Evolutionary conservation across 2,888 invertebrate genomes (phyloP).

Genomic region (Capitulum mitella): DNA sequence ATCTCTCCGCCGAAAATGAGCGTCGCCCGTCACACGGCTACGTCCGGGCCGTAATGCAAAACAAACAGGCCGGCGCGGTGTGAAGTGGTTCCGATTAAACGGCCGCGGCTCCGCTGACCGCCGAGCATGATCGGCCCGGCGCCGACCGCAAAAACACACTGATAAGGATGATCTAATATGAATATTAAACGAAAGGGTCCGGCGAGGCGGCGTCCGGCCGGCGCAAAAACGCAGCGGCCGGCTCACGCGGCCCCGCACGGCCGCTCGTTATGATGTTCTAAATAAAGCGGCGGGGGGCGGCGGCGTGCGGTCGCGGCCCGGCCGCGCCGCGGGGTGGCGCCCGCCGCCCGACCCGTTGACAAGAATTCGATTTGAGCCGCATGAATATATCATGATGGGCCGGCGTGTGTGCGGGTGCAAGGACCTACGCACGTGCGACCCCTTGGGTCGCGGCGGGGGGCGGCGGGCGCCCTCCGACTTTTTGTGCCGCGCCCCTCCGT

Average conservation of each 20-base stretch:
- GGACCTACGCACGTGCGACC: conserved; percentile 13
- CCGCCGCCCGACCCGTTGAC: conserved; percentile 14
- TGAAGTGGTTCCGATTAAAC: not conserved
- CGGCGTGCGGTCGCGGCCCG: not conserved
- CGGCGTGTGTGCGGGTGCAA: conserved; percentile 8
- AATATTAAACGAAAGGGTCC: conserved; percentile 11
- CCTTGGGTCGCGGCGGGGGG: not conserved
- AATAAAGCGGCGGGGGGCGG: conserved; percentile 22
- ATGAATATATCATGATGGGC: conserved; percentile 14
- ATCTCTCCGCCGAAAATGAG: not conserved
- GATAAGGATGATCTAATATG: conserved; percentile 22
- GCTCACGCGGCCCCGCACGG: not conserved
- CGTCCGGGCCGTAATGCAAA: not conserved
- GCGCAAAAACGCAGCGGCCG: conserved; percentile 2
- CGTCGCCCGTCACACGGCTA: not conserved
- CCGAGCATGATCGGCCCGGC: not conserved
- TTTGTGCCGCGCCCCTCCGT: not conserved
- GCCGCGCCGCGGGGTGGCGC: not conserved
- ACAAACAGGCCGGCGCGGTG: not conserved
- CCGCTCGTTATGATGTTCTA: conserved; percentile 7
- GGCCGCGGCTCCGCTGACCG: not conserved
- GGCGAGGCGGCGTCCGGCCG: conserved; percentile 4
- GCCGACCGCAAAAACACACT: not conserved
- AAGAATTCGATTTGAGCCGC: conserved; percentile 24
- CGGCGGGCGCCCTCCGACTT: not conserved